These are phyloP conservation scores for Mya arenaria DNA, from an alignment of 1,140 invertebrate genomes.

Conservation along the genomic window DNA sequence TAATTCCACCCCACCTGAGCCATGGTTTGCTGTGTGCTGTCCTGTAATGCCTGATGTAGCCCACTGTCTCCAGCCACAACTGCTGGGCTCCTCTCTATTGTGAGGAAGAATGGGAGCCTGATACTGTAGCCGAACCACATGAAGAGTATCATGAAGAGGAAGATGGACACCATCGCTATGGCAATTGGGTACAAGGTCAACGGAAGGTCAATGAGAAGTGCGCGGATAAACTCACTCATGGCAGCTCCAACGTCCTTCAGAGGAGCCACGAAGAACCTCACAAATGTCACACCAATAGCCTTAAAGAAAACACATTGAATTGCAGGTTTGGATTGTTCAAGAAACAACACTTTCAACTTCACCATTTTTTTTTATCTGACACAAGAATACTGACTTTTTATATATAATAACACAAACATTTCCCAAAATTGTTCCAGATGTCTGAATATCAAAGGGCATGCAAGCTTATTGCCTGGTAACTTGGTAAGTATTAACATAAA, in stretches of 20 bases:
- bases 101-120: slow-evolving; percentile 66
- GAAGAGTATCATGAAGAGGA: slow-evolving; percentile 67
- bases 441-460: too few relatives aligned
- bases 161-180: slow-evolving; percentile 51
- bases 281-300: slow-evolving; percentile 70
- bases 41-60: slow-evolving; percentile 51
- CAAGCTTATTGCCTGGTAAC: too few relatives aligned
- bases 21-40: slow-evolving; percentile 38
- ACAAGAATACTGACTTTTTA: too few relatives aligned
- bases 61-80: slow-evolving; percentile 24
- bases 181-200: slow-evolving; percentile 66
- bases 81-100: slow-evolving; percentile 64
- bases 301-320: too few relatives aligned
- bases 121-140: slow-evolving; percentile 70
- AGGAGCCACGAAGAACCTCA: slow-evolving; percentile 68
- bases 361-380: too few relatives aligned
- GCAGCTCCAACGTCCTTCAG: slow-evolving; percentile 68
- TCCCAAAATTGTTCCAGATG: too few relatives aligned
- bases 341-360: too few relatives aligned
- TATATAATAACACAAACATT: too few relatives aligned
- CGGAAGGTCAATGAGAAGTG: slow-evolving; percentile 68
- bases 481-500: too few relatives aligned
- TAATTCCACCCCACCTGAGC: too few relatives aligned
- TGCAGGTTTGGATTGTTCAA: too few relatives aligned
- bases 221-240: slow-evolving; percentile 65